These are phyloP conservation scores for Sprattus sprattus DNA, from an alignment of 2,113 vertebrate genomes.

Conservation along the genomic window DNA sequence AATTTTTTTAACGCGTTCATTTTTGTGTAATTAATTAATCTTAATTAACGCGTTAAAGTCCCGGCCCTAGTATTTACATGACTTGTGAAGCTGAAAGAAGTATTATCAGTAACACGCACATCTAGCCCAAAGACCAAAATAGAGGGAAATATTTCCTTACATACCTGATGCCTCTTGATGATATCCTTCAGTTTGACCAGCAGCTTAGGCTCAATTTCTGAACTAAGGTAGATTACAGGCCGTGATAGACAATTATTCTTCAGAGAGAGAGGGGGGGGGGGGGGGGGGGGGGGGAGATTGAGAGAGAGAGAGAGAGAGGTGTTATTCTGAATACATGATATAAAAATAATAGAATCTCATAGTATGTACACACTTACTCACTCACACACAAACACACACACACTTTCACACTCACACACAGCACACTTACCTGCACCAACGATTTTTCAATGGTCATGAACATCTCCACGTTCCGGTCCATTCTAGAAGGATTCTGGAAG, in stretches of 20 bases:
- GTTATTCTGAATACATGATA: background rate
- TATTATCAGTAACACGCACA: too few species aligned
- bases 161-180: conserved; percentile 93
- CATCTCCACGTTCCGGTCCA: conserved; percentile 98
- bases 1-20: too few species aligned
- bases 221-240: conserved; percentile 90
- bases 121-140: too few species aligned
- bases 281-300: background rate
- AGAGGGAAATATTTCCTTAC: background rate
- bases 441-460: conserved; percentile 98
- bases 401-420: conserved; percentile 58
- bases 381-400: background rate
- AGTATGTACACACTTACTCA: background rate
- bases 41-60: too few species aligned
- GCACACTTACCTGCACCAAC: conserved; percentile 82
- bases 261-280: background rate
- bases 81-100: too few species aligned
- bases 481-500: conserved; percentile 97
- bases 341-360: background rate
- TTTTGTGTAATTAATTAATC: too few species aligned
- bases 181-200: conserved; percentile 94
- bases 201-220: conserved; percentile 92
- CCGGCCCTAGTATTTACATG: too few species aligned
- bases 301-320: background rate
- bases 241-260: conserved; percentile 92